phyloP scores from a whole-genome alignment of 1,140 invertebrate genomes.

The Drosophila obscura region DNA sequence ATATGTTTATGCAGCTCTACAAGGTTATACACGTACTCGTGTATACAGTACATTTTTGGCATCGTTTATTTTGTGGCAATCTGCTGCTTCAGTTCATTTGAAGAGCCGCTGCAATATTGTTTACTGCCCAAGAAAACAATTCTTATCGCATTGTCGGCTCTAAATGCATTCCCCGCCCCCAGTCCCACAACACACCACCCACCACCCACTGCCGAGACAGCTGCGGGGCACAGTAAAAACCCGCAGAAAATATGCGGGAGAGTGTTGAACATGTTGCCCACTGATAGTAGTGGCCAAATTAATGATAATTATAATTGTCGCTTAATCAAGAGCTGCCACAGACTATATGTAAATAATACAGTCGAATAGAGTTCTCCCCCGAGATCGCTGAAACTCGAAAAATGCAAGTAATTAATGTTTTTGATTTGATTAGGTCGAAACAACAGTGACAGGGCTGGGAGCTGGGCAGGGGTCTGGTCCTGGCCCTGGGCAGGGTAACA shows the following conservation, averaged over 20 bases:
- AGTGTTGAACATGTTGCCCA: conserved; percentile 1
- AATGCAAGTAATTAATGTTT: conserved; percentile 71
- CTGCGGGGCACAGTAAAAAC: not conserved
- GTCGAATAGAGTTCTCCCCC: conserved; percentile 21
- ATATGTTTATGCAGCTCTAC: too few species aligned
- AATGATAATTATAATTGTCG: conserved; percentile 56
- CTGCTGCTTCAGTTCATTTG: conserved; percentile 30
- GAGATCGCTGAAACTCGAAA: conserved; percentile 51
- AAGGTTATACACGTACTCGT: too few species aligned
- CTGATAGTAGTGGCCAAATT: conserved; percentile 43
- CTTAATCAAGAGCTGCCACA: conserved; percentile 47
- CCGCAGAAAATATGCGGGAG: conserved; percentile 20
- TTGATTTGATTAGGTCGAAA: conserved; percentile 65
- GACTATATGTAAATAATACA: conserved; percentile 35
- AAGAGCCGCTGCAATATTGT: conserved; percentile 27
- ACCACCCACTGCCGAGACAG: conserved; percentile 6
- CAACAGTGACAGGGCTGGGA: conserved; percentile 32
- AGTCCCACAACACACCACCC: too few species aligned
- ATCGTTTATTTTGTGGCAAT: conserved; percentile 5
- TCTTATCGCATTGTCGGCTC: conserved; percentile 21
- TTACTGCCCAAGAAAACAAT: conserved; percentile 10
- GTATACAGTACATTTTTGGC: not conserved
- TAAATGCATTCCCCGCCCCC: conserved; percentile 17
- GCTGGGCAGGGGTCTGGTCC: conserved; percentile 1
- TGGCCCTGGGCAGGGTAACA: conserved; percentile 42